Percentiles rank a stretch among this genome's conserved stretches.
phyloP scores from a whole-genome alignment of 2,797 vertebrate species.

The Sebastes alutus region DNA sequence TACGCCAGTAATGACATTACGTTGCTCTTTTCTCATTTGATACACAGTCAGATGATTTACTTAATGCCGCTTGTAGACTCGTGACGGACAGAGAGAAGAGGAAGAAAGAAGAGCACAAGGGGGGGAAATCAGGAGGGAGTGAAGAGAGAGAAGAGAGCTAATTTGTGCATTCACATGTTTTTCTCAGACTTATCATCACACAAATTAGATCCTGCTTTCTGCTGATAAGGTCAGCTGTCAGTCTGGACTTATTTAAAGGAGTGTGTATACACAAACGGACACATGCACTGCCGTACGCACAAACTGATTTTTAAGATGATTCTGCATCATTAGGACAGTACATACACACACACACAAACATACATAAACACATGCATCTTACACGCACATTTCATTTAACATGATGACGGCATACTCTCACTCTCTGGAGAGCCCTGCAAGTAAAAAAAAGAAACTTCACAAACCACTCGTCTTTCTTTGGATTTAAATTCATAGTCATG shows the following conservation, averaged over 20 bases:
- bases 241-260: conserved; percentile 55
- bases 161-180: conserved; percentile 62
- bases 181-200: conserved; percentile 69
- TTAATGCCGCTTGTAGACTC: conserved; percentile 14
- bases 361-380: not conserved
- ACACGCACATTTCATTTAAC: not conserved
- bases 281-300: not conserved
- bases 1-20: conserved; percentile 41
- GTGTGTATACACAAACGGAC: conserved; percentile 23
- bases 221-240: conserved; percentile 79
- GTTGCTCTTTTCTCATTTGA: conserved; percentile 31
- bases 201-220: conserved; percentile 70
- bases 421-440: not conserved
- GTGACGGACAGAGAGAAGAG: conserved; percentile 15
- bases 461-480: not conserved
- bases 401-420: not conserved
- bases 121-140: not conserved
- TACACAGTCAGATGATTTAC: conserved; percentile 55
- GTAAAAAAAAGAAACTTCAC: too few species aligned
- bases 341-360: not conserved
- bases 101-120: not conserved
- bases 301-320: conserved; percentile 27
- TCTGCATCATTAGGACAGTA: conserved; percentile 24
- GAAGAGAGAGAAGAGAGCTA: conserved; percentile 1
- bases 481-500: conserved; percentile 24